These are phyloP conservation scores for Brachyalestes nurse DNA, from an alignment of 2,797 vertebrate genomes.

Conservation along the genomic window DNA sequence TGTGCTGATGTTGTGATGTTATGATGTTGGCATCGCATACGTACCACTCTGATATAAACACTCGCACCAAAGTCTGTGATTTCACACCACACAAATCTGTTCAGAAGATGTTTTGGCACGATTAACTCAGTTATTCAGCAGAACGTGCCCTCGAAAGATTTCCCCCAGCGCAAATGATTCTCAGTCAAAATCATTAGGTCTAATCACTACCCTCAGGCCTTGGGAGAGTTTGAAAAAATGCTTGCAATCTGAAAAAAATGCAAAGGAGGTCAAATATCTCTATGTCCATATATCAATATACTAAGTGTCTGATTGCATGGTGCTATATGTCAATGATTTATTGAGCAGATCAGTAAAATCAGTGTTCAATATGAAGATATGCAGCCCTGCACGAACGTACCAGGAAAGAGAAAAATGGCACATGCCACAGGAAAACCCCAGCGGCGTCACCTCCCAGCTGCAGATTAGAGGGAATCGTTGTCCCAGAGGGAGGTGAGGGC, in stretches of 20 bases:
- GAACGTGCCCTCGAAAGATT: not conserved
- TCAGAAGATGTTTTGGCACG: not conserved
- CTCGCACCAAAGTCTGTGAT: not conserved
- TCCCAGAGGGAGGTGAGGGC: slow-evolving; percentile 13
- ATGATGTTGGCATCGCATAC: too few species aligned
- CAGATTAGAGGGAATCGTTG: slow-evolving; percentile 27
- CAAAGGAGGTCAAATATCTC: not conserved
- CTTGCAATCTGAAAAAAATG: not conserved
- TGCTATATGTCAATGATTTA: slow-evolving; percentile 35
- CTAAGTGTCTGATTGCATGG: slow-evolving; percentile 18
- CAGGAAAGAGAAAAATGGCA: slow-evolving; percentile 33
- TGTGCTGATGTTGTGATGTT: too few species aligned
- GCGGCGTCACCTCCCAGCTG: slow-evolving; percentile 7
- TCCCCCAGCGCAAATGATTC: not conserved
- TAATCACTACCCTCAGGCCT: not conserved
- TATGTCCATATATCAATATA: slow-evolving; percentile 3
- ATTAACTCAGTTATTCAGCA: not conserved
- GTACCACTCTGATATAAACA: too few species aligned
- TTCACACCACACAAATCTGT: not conserved
- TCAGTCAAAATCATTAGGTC: not conserved
- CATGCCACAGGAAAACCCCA: slow-evolving; percentile 44
- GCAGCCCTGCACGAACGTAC: not conserved
- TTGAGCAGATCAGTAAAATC: slow-evolving; percentile 34
- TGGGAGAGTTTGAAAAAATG: not conserved
- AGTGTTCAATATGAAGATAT: slow-evolving; percentile 28